phyloP scores from a whole-genome alignment of 1,140 invertebrate species.

The Arctopsyche grandis region DNA sequence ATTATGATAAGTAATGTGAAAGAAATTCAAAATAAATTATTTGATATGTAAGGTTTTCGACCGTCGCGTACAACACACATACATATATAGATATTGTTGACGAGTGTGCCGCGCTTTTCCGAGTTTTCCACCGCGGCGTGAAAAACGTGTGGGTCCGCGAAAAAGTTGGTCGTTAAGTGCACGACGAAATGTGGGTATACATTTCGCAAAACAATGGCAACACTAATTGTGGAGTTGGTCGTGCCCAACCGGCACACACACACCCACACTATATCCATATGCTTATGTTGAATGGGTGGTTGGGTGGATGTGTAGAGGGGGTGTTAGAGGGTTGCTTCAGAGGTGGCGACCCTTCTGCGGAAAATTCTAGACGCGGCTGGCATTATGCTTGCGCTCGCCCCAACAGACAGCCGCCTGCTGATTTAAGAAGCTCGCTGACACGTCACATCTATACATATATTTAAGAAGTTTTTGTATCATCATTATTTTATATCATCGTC shows the following conservation, averaged over 20 bases:
- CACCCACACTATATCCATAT: background rate
- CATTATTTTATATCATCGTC: too few relatives aligned
- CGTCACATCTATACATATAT: constrained; percentile 2
- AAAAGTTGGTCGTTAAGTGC: constrained; percentile 26
- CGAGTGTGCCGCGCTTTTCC: background rate
- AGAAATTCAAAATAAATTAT: background rate
- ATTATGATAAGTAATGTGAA: too few relatives aligned
- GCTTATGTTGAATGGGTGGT: too few relatives aligned
- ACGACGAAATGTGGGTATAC: constrained; percentile 29
- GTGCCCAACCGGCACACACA: background rate
- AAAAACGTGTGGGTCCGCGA: constrained; percentile 16
- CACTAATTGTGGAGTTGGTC: constrained; percentile 42
- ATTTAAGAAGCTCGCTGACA: constrained; percentile 40
- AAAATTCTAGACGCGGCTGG: constrained; percentile 52
- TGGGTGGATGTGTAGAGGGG: constrained; percentile 19
- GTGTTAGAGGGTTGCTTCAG: constrained; percentile 31
- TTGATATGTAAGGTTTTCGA: background rate
- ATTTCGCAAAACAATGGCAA: constrained; percentile 40
- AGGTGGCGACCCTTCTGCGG: constrained; percentile 46
- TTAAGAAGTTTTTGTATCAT: too few relatives aligned
- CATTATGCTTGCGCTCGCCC: constrained; percentile 47
- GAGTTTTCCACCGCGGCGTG: background rate
- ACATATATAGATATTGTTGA: background rate
- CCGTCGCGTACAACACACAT: too few relatives aligned
- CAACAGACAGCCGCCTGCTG: constrained; percentile 40